These are phyloP conservation scores for Morinoia aosen DNA, from an alignment of 2,888 invertebrate species.

Conservation along the genomic window DNA sequence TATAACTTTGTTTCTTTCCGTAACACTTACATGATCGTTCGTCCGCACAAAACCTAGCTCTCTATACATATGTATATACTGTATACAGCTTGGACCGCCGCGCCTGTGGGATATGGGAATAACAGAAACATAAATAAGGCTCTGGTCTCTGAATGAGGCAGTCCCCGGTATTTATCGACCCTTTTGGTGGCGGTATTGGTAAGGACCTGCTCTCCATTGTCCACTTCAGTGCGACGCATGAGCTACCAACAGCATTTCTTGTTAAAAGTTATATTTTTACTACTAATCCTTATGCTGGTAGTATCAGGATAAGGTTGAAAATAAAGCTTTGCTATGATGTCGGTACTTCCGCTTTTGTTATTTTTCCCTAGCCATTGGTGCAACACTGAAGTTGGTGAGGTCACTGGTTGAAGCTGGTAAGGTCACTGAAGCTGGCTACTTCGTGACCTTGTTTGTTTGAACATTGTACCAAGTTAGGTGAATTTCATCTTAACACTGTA, in stretches of 20 bases:
- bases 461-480: neutral
- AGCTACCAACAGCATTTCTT: neutral
- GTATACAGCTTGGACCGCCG: neutral
- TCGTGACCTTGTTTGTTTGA: neutral
- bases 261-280: neutral
- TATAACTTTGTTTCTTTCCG: neutral
- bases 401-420: too few relatives aligned
- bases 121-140: neutral
- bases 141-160: constrained; percentile 17
- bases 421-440: neutral
- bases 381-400: neutral
- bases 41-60: neutral
- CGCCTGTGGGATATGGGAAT: neutral
- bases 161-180: neutral
- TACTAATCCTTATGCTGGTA: neutral
- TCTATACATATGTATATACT: neutral
- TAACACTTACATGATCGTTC: neutral
- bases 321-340: neutral
- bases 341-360: neutral
- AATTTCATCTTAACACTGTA: neutral
- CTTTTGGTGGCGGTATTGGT: neutral
- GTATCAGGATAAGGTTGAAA: neutral
- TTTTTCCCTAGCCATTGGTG: neutral
- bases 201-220: neutral
- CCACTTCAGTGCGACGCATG: neutral